Conservation (phyloP, 2,888 invertebrate species). For the Ramazzottius varieornatus region DNA sequence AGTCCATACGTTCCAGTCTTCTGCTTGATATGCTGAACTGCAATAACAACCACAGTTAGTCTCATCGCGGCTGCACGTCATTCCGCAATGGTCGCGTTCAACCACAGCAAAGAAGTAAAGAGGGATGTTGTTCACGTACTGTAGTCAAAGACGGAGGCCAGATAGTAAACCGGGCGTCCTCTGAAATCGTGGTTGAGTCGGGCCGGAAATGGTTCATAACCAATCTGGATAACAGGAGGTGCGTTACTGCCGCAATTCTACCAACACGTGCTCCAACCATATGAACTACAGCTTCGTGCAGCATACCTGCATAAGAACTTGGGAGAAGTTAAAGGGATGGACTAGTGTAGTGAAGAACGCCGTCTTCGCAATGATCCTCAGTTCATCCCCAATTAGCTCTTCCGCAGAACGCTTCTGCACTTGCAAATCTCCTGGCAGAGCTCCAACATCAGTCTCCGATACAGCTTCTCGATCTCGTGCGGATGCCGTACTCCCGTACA, state of each 20-base stretch:
- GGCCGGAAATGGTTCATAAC: background rate
- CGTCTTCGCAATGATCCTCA: background rate
- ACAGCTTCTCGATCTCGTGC: no score
- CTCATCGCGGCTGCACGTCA: no score
- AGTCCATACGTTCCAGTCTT: background rate
- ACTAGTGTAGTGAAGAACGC: background rate
- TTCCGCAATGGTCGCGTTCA: no score
- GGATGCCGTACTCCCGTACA: no score
- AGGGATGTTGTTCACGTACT: no score
- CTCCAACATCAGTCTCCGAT: no score
- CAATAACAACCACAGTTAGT: no score
- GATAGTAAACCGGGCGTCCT: background rate
- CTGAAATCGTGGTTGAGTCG: background rate
- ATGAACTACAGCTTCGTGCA: background rate
- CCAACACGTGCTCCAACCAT: background rate
- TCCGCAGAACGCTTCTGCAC: background rate
- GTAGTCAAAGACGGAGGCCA: background rate
- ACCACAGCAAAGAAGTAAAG: no score
- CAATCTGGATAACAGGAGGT: background rate
- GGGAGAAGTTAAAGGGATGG: background rate
- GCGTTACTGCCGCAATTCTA: background rate
- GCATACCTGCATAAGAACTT: constrained; percentile 1
- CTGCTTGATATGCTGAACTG: background rate
- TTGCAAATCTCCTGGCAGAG: no score
- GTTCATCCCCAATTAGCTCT: background rate